A percentile compares a stretch with the other conserved stretches of the same genome.
phyloP scores from a whole-genome alignment of 2,888 invertebrate genomes.

The Parnassius mnemosyne region DNA sequence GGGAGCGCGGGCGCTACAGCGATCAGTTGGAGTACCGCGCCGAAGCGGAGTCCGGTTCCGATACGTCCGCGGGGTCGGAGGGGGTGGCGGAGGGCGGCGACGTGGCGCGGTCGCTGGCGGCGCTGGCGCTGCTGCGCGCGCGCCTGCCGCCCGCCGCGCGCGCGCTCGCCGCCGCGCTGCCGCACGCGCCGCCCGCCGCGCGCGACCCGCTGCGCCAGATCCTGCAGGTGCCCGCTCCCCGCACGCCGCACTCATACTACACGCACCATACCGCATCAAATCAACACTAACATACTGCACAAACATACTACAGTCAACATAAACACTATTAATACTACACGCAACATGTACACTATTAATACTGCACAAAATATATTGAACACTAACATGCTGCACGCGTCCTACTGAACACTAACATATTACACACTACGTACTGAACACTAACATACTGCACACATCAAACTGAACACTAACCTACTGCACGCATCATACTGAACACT shows the following conservation, averaged over 20 bases:
- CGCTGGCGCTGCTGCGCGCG: constrained; percentile 59
- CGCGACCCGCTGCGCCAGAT: constrained; percentile 55
- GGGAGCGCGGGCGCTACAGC: constrained; percentile 25
- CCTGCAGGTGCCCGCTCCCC: constrained; percentile 44
- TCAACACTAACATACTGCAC: too few species aligned
- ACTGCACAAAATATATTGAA: not conserved
- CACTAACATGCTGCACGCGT: not conserved
- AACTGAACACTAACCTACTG: too few species aligned
- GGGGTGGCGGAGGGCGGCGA: constrained; percentile 70
- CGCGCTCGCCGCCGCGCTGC: constrained; percentile 47
- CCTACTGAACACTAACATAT: too few species aligned
- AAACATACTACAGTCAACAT: too few species aligned
- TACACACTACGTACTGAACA: not conserved
- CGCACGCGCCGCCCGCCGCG: constrained; percentile 44
- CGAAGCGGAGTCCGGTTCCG: constrained; percentile 32
- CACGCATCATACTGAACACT: too few species aligned
- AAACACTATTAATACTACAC: too few species aligned
- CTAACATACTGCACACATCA: too few species aligned
- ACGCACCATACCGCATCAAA: not conserved
- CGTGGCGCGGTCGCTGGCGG: constrained; percentile 65
- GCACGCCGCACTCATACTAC: not conserved
- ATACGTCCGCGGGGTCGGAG: constrained; percentile 49
- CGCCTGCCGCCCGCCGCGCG: constrained; percentile 43
- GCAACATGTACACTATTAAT: too few species aligned
- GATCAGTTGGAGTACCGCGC: constrained; percentile 34